Evolutionary conservation across 2,888 invertebrate species (phyloP).

Genomic region (Cheilosia impressa): DNA sequence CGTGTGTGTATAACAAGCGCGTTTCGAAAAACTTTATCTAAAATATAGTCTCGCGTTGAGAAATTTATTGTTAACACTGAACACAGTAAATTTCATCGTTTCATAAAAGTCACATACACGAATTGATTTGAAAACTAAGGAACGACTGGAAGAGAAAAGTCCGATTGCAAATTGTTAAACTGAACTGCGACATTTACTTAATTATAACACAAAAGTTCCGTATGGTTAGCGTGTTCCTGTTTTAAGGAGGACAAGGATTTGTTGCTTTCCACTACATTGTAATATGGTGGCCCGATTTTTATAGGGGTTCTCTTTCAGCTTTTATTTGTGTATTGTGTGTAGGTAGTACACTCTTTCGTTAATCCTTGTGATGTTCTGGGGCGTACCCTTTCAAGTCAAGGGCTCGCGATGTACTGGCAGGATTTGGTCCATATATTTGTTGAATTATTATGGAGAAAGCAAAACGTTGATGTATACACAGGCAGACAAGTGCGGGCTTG

Average conservation of each 20-base stretch:
- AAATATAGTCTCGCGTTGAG: constrained; percentile 55
- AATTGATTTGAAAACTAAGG: constrained; percentile 43
- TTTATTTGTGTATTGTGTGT: constrained; percentile 54
- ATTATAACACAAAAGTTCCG: constrained; percentile 42
- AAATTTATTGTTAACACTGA: constrained; percentile 64
- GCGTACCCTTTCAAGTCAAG: constrained; percentile 84
- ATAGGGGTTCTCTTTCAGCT: constrained; percentile 38
- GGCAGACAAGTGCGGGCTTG: constrained; percentile 65
- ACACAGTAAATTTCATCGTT: constrained; percentile 57
- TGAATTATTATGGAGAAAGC: constrained; percentile 79
- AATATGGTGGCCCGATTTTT: constrained; percentile 65
- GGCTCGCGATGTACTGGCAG: constrained; percentile 84
- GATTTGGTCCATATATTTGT: constrained; percentile 77
- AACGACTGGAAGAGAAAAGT: constrained; percentile 46
- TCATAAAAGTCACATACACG: constrained; percentile 51
- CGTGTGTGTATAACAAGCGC: constrained; percentile 63
- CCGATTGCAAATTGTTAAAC: constrained; percentile 38
- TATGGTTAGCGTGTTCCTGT: constrained; percentile 51
- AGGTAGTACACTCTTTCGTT: constrained; percentile 62
- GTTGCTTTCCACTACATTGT: constrained; percentile 72
- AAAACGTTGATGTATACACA: constrained; percentile 78
- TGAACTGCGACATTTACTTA: constrained; percentile 66
- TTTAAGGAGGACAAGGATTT: constrained; percentile 72
- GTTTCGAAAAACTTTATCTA: constrained; percentile 54
- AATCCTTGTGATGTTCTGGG: constrained; percentile 76